Percentiles rank a stretch among this genome's conserved stretches.
Conservation (phyloP, 2,888 invertebrate species). For the Hartigia nigra region DNA sequence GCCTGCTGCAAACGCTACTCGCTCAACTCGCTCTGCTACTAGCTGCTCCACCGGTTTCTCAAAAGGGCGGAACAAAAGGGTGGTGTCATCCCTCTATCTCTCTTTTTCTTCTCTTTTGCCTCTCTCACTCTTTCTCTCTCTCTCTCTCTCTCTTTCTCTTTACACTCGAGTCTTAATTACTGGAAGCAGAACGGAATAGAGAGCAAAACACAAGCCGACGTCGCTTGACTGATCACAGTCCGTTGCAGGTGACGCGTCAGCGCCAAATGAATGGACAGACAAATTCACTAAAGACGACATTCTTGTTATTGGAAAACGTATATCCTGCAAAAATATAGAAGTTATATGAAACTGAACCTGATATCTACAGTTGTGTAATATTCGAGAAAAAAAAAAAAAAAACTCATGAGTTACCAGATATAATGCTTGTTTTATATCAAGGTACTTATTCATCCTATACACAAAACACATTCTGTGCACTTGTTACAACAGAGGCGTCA, state of each 20-base stretch:
- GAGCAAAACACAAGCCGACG: slow-evolving; percentile 49
- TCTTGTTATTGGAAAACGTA: background rate
- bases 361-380: background rate
- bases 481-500: background rate
- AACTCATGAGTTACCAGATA: background rate
- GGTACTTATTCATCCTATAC: background rate
- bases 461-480: background rate
- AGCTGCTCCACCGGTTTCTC: slow-evolving; percentile 14
- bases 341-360: background rate
- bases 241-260: slow-evolving; percentile 47
- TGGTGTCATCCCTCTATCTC: slow-evolving; percentile 17
- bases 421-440: background rate
- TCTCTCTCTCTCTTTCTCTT: slow-evolving; percentile 30
- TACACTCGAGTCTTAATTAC: slow-evolving; percentile 48
- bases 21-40: slow-evolving; percentile 24
- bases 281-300: background rate
- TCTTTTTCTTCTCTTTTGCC: slow-evolving; percentile 22
- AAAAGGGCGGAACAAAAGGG: slow-evolving; percentile 20
- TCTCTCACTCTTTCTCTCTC: slow-evolving; percentile 16
- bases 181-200: slow-evolving; percentile 52
- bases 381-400: background rate
- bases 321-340: background rate
- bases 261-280: slow-evolving; percentile 40
- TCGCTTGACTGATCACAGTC: slow-evolving; percentile 53
- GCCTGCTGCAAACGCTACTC: slow-evolving; percentile 48